Conservation (phyloP, 2,888 invertebrate species). For the Schrankia costaestrigalis region DNA sequence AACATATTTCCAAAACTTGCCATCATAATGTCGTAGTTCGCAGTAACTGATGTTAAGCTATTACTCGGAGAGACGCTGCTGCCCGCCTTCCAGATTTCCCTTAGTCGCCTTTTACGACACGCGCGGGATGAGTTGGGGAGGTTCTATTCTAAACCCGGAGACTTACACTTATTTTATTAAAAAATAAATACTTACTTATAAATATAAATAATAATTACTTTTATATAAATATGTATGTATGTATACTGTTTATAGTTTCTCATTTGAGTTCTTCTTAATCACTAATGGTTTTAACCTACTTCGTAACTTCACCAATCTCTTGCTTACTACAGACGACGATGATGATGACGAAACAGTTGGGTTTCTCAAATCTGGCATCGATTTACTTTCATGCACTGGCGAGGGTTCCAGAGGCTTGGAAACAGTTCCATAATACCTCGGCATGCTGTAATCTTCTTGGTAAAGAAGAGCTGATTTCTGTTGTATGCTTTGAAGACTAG, state of each 20-base stretch:
- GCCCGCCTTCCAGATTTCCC: too few species aligned
- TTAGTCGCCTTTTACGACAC: too few species aligned
- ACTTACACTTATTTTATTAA: too few species aligned
- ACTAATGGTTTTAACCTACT: conserved; percentile 70
- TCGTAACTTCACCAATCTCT: conserved; percentile 67
- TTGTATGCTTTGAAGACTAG: conserved; percentile 69
- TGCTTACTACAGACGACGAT: conserved; percentile 56
- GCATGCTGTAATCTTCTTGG: conserved; percentile 82
- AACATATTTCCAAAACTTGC: too few species aligned
- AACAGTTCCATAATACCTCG: conserved; percentile 79
- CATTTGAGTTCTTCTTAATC: conserved; percentile 71
- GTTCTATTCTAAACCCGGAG: too few species aligned
- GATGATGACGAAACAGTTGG: conserved; percentile 27
- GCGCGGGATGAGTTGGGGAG: too few species aligned
- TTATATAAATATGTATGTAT: too few species aligned
- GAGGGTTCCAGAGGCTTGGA: conserved; percentile 46
- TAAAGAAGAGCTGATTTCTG: conserved; percentile 76
- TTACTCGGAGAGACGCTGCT: too few species aligned
- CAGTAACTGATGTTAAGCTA: too few species aligned
- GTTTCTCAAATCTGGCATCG: conserved; percentile 73
- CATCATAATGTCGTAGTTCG: too few species aligned
- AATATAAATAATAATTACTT: too few species aligned
- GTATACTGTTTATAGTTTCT: conserved; percentile 57
- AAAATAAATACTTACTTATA: too few species aligned
- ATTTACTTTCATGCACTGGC: conserved; percentile 70